phyloP scores from a whole-genome alignment of 1,140 invertebrate species.

The Neomicropteryx cornuta region DNA sequence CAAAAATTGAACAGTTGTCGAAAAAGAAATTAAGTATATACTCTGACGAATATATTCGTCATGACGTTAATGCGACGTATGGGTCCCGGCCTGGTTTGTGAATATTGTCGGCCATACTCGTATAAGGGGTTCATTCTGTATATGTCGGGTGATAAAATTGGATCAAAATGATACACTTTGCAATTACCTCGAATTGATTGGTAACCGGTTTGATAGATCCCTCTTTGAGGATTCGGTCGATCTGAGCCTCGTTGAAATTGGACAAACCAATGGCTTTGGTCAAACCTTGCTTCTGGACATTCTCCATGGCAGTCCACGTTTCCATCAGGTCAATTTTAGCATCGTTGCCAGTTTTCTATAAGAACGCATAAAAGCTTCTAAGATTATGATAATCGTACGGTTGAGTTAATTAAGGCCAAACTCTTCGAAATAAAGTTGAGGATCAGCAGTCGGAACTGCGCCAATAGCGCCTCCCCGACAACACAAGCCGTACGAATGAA shows the following conservation, averaged over 20 bases:
- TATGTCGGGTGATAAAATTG: not conserved
- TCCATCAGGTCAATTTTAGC: slow-evolving; percentile 38
- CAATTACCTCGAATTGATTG: slow-evolving; percentile 46
- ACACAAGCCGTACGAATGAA: too few relatives aligned
- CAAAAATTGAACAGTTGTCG: too few relatives aligned
- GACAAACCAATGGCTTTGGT: slow-evolving; percentile 66
- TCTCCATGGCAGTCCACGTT: slow-evolving; percentile 59
- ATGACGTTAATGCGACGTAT: too few relatives aligned
- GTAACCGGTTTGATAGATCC: slow-evolving; percentile 55
- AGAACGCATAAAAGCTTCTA: too few relatives aligned
- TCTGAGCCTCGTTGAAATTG: slow-evolving; percentile 71
- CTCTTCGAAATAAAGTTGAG: not conserved
- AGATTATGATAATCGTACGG: not conserved
- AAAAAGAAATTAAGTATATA: too few relatives aligned
- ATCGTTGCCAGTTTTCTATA: not conserved
- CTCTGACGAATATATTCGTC: too few relatives aligned
- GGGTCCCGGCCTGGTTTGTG: too few relatives aligned
- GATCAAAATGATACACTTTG: not conserved
- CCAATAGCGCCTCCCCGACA: too few relatives aligned
- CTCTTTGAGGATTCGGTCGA: slow-evolving; percentile 49
- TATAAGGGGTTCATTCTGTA: too few relatives aligned
- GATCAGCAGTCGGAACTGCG: too few relatives aligned
- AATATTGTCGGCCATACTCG: too few relatives aligned
- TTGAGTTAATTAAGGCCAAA: not conserved
- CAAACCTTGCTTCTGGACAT: slow-evolving; percentile 48